Percentiles rank a stretch among this genome's conserved stretches.
phyloP scores from a whole-genome alignment of 2,797 vertebrate species.

The Syncerus caffer region DNA sequence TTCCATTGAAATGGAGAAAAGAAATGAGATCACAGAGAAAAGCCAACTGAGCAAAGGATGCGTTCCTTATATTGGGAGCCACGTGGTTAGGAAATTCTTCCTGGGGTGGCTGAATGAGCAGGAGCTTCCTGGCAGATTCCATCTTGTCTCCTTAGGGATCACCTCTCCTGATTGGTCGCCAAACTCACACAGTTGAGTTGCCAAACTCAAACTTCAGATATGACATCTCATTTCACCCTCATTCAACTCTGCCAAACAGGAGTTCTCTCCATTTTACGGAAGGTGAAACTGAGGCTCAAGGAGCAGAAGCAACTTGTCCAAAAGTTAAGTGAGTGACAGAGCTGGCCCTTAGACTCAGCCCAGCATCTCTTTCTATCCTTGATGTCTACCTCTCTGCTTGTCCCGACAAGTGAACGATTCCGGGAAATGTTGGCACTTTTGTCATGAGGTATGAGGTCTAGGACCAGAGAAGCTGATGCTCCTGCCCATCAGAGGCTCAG shows the following conservation, averaged over 20 bases:
- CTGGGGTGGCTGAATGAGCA: background rate
- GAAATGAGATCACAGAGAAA: background rate
- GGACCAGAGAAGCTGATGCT: background rate
- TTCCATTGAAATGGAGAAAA: background rate
- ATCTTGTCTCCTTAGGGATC: background rate
- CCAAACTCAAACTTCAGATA: background rate
- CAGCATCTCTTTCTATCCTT: rapidly evolving
- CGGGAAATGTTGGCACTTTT: background rate
- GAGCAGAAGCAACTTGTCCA: background rate
- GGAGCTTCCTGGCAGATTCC: background rate
- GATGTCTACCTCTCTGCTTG: background rate
- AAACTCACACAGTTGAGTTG: background rate
- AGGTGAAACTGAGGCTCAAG: background rate
- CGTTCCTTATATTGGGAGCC: background rate
- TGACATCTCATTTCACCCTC: background rate
- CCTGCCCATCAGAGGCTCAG: background rate
- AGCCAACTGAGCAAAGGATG: background rate
- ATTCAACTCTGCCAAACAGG: background rate
- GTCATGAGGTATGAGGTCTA: too few species aligned
- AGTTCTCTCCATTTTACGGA: background rate
- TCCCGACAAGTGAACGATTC: background rate
- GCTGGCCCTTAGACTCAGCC: background rate
- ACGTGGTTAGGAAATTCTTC: background rate
- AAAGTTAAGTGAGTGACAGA: background rate
- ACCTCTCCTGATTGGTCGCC: background rate